These are phyloP conservation scores for Tursiops truncatus DNA, from an alignment of 2,113 vertebrate genomes.

Conservation along the genomic window DNA sequence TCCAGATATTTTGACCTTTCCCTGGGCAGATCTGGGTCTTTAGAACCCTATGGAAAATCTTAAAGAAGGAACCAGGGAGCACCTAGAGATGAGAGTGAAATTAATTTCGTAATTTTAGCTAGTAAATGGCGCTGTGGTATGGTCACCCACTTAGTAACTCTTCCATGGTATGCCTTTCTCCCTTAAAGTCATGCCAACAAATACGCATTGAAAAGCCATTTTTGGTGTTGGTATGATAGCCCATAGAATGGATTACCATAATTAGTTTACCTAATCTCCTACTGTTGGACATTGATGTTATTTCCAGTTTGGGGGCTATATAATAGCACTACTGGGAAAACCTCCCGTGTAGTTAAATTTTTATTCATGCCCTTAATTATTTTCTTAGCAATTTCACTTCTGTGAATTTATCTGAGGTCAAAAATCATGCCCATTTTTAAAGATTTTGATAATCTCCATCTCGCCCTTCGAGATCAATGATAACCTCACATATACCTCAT, in stretches of 20 bases:
- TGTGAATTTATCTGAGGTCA: constrained; percentile 33
- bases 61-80: not conserved
- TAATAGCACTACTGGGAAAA: constrained; percentile 14
- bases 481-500: not conserved
- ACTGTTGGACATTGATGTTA: not conserved
- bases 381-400: not conserved
- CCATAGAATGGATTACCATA: not conserved
- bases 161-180: not conserved
- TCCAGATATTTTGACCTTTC: not conserved
- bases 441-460: not conserved
- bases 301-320: not conserved
- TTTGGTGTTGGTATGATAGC: not conserved
- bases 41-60: not conserved
- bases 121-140: not conserved
- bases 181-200: not conserved
- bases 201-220: not conserved
- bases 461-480: not conserved
- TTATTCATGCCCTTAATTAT: not conserved
- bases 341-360: not conserved
- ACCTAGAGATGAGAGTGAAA: not conserved
- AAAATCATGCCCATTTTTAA: not conserved
- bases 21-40: not conserved
- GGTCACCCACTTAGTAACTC: not conserved
- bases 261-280: not conserved
- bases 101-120: not conserved